Conservation (phyloP, 2,113 vertebrate genomes). For the Oryzias woworae region DNA sequence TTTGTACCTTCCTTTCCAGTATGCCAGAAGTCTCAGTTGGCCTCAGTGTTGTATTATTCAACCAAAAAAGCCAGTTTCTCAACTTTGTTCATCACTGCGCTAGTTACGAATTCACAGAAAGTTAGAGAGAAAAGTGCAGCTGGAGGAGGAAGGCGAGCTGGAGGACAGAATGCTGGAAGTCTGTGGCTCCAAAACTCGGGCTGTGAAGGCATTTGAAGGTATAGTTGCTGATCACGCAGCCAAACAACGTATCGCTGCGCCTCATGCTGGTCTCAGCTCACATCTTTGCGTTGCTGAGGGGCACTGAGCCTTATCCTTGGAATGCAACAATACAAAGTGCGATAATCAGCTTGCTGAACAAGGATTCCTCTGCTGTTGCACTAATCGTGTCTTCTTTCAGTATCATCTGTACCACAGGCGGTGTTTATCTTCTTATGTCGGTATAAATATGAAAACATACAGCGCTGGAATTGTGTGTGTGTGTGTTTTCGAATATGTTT, state of each 20-base stretch:
- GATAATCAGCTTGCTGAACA: slow-evolving; percentile 45
- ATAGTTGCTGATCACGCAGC: slow-evolving; percentile 43
- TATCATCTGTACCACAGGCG: slow-evolving; percentile 1
- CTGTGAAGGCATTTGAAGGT: slow-evolving; percentile 40
- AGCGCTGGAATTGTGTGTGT: background rate
- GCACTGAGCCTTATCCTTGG: slow-evolving; percentile 40
- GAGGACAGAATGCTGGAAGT: slow-evolving; percentile 21
- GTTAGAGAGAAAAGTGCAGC: slow-evolving; percentile 9
- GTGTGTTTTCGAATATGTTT: background rate
- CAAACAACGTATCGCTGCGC: slow-evolving; percentile 8
- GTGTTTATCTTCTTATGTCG: slow-evolving; percentile 17
- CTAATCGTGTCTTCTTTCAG: slow-evolving; percentile 14
- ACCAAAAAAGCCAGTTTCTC: slow-evolving; percentile 6
- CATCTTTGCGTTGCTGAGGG: slow-evolving; percentile 40
- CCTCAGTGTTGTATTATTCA: slow-evolving; percentile 38
- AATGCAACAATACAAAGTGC: slow-evolving; percentile 45
- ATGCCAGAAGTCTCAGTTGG: slow-evolving; percentile 20
- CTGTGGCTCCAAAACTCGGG: slow-evolving; percentile 34
- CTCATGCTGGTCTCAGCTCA: slow-evolving; percentile 41
- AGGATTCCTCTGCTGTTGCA: slow-evolving; percentile 24
- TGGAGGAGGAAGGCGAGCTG: slow-evolving; percentile 5
- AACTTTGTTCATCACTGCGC: slow-evolving; percentile 26
- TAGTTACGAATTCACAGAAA: slow-evolving; percentile 29
- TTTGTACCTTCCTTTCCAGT: background rate
- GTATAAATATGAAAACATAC: slow-evolving; percentile 1